Base-by-base conservation (phyloP, 2,797 vertebrate species). In the Mormyrops boulengeri region DNA sequence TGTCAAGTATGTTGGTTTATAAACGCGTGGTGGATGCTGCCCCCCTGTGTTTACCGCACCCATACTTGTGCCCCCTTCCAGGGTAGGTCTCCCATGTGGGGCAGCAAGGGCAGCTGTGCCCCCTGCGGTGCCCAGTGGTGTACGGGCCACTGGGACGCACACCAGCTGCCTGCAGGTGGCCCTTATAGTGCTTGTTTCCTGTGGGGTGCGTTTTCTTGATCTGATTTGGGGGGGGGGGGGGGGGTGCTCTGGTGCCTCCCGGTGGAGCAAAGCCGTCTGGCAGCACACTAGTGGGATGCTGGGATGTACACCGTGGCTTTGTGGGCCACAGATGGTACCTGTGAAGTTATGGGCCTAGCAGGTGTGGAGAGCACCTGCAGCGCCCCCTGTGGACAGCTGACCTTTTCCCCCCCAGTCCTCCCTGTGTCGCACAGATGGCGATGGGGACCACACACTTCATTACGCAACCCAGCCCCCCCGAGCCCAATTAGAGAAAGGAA, bases 401-500 rank as follows among this genome's bases (percentile, higher is more conserved):
- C 89, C 88, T 88, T 89, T 89, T 73, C 88, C 88, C 57, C 57
- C 77, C 26, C 69, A 38, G 69, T 77, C 69, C n/a, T 85, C 7
- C 50, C 38, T 22, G 22, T 30, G 22, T 85, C 8, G 84, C 49
- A 34, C 22, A 12, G 47, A 30, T 85, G 84, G 84, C 19, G 90
- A 62, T 49, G 85, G 30, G 84, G 19, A 17, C n/a, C 14, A 44
- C 26, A 9, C 38, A 53, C 57, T 88, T 89, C 90, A 57, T 47
- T 62, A 91, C 53, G 53, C 19, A 1, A 3, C 50, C 49, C 2
- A 9, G 88, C 77, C 30, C 86, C 88, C 89, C 90, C 0, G 53
- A 87, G 85, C 57, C 87, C 41, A 89, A 90, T 91, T 90, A 91
- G 2, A 14, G 26, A 53, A 87, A 52, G 85, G 22, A 57, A 57